Evolutionary conservation across 2,797 vertebrate genomes (phyloP).

Genomic region (Lepidocolaptes lacrymiger): DNA sequence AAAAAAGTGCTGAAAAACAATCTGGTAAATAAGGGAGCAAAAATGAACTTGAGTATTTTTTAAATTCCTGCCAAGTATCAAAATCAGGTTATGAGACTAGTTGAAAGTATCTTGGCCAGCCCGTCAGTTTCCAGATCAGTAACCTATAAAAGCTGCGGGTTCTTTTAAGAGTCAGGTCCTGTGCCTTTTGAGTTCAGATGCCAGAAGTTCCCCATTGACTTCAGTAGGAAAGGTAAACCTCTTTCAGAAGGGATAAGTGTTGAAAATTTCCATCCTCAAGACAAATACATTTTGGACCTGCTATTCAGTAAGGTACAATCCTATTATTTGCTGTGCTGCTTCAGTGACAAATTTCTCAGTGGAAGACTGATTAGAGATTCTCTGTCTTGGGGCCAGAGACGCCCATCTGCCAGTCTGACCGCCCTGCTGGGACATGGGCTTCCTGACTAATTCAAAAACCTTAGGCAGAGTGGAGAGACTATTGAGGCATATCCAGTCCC

Average conservation of each 20-base stretch:
- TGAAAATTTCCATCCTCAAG: not conserved
- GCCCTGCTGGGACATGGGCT: conserved; percentile 37
- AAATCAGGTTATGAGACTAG: not conserved
- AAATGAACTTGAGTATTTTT: not conserved
- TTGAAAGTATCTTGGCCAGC: not conserved
- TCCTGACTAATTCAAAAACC: conserved; percentile 34
- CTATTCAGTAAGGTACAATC: not conserved
- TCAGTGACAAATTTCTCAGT: not conserved
- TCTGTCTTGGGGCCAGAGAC: conserved; percentile 40
- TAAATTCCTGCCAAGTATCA: not conserved
- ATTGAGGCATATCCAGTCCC: conserved; percentile 48
- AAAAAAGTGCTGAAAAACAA: not conserved
- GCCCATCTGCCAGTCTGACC: conserved; percentile 54
- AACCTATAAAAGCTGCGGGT: not conserved
- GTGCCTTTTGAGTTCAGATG: not conserved
- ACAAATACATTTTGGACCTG: not conserved
- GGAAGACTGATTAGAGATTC: not conserved
- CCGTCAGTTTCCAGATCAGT: not conserved
- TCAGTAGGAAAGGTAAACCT: not conserved
- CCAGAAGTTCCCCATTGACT: not conserved
- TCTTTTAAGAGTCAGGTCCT: not conserved
- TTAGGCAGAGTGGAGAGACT: conserved; percentile 44
- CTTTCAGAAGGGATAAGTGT: not conserved
- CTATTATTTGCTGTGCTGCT: not conserved
- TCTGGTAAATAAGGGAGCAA: not conserved